Evolutionary conservation across 2,113 vertebrate species (phyloP).

Genomic region (Forbesichthys agassizii): DNA sequence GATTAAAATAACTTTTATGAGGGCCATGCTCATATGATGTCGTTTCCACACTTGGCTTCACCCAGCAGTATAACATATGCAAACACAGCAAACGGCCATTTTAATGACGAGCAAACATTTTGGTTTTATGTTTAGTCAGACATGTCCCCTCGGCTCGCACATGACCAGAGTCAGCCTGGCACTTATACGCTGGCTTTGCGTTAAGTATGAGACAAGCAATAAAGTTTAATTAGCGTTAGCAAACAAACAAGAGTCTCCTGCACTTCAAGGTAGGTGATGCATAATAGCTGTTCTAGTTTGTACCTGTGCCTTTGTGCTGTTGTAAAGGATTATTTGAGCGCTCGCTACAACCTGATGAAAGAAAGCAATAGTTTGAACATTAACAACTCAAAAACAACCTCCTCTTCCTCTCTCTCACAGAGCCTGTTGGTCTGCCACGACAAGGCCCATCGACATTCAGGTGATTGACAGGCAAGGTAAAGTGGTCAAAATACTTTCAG

Average conservation of each 20-base stretch:
- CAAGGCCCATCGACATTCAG: no score
- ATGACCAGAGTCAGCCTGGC: conserved; percentile 26
- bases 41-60: conserved; percentile 58
- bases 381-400: no score
- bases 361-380: no score
- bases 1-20: conserved; percentile 76
- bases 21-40: conserved; percentile 56
- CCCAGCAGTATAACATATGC: conserved; percentile 54
- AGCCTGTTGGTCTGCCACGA: no score
- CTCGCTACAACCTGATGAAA: no score
- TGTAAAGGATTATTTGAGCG: no score
- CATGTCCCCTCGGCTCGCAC: conserved; percentile 22
- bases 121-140: conserved; percentile 27
- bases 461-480: no score
- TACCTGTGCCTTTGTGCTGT: no score
- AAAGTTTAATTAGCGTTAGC: conserved; percentile 53
- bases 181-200: neutral
- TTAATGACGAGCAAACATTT: conserved; percentile 36
- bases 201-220: conserved; percentile 39
- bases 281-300: no score
- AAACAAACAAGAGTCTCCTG: conserved; percentile 38
- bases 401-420: no score
- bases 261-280: no score
- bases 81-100: conserved; percentile 34
- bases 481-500: no score